Percentiles rank a stretch among this genome's conserved stretches.
These are phyloP conservation scores for Solea senegalensis DNA, from an alignment of 2,113 vertebrate genomes.

Conservation along the genomic window DNA sequence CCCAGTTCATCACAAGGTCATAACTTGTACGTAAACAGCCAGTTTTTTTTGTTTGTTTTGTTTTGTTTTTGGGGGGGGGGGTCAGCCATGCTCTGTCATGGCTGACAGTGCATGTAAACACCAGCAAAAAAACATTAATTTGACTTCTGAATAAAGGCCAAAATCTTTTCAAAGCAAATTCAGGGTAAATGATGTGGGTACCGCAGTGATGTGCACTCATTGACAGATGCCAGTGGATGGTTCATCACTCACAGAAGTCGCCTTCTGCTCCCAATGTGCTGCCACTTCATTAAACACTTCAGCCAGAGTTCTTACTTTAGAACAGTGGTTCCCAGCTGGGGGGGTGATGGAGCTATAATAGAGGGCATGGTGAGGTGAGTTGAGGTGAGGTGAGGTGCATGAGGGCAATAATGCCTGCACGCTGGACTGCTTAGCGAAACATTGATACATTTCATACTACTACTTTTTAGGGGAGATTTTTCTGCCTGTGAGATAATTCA, in stretches of 20 bases:
- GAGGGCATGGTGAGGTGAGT: too few species aligned
- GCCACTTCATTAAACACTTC: constrained; percentile 42
- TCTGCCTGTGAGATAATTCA: too few species aligned
- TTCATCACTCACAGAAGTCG: constrained; percentile 51
- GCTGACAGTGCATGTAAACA: background rate
- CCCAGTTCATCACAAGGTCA: background rate
- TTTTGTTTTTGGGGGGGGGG: too few species aligned
- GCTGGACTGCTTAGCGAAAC: too few species aligned
- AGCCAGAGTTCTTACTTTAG: constrained; percentile 20
- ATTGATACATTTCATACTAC: too few species aligned
- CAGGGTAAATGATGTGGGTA: constrained; percentile 6
- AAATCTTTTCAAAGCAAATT: constrained; percentile 12
- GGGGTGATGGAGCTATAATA: too few species aligned
- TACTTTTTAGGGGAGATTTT: too few species aligned
- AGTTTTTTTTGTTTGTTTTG: too few species aligned
- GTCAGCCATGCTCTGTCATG: too few species aligned
- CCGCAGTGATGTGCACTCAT: constrained; percentile 27
- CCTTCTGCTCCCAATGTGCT: constrained; percentile 32
- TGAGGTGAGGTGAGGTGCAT: too few species aligned
- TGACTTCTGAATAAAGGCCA: background rate
- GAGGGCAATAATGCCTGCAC: too few species aligned
- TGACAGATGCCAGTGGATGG: constrained; percentile 22
- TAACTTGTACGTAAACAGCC: background rate
- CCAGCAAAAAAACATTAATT: background rate
- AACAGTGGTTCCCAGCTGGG: background rate